These are phyloP conservation scores for Myotis lucifugus DNA, from an alignment of 2,113 vertebrate species.

Conservation along the genomic window DNA sequence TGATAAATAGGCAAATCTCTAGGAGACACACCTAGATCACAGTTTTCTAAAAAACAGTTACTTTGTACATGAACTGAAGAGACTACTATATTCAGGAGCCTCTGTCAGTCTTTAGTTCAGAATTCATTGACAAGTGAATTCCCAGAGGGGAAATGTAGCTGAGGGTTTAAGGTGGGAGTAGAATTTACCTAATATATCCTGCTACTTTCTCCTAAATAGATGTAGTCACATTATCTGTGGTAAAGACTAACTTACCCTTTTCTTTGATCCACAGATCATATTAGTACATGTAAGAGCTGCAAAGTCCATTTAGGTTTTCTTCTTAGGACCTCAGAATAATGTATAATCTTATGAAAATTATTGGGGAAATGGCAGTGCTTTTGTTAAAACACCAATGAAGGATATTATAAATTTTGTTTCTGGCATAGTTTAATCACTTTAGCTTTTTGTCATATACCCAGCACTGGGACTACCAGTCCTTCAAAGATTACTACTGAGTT, in stretches of 20 bases:
- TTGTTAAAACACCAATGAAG: background rate
- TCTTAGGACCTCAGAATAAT: background rate
- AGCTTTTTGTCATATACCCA: background rate
- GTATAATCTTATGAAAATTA: background rate
- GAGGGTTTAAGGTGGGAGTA: background rate
- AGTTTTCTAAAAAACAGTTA: background rate
- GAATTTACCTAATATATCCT: background rate
- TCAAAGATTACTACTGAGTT: conserved; percentile 14
- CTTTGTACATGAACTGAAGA: background rate
- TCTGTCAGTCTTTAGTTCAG: background rate
- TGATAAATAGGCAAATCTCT: background rate
- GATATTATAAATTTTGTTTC: conserved; percentile 9
- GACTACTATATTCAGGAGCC: background rate
- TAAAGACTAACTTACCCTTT: background rate
- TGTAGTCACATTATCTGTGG: background rate
- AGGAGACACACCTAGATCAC: background rate
- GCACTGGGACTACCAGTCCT: background rate
- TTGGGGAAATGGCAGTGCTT: background rate
- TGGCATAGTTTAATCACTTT: background rate
- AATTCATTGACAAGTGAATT: background rate
- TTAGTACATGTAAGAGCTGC: background rate
- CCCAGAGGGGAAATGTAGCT: background rate
- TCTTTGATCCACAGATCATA: background rate
- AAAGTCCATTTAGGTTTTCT: background rate
- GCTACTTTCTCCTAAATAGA: background rate